Percentiles rank a stretch among this genome's conserved stretches.
phyloP scores from a whole-genome alignment of 2,113 vertebrate species.

The Calyptomena viridis region DNA sequence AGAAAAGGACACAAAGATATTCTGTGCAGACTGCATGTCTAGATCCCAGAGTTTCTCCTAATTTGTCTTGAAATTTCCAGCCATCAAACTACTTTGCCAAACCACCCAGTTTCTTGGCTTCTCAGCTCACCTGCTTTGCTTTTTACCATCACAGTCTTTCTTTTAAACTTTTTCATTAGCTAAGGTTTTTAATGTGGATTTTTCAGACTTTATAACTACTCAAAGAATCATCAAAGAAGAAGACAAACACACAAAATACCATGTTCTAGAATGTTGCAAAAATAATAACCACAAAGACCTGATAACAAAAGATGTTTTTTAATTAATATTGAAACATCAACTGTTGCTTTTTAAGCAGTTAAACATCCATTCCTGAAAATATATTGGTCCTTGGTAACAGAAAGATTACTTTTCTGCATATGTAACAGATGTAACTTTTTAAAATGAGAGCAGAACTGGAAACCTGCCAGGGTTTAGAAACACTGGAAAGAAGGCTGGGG shows the following conservation, averaged over 20 bases:
- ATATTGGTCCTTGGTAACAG: not conserved
- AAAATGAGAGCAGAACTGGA: not conserved
- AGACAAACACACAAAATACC: not conserved
- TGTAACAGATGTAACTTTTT: not conserved
- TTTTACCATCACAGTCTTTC: not conserved
- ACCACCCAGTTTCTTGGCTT: not conserved
- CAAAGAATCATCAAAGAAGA: not conserved
- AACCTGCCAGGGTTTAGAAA: not conserved
- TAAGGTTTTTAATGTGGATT: not conserved
- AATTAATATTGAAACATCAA: not conserved
- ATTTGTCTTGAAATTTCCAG: constrained; percentile 2
- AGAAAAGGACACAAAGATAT: constrained; percentile 6
- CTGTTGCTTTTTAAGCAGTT: not conserved
- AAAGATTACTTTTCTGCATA: not conserved
- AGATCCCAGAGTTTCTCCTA: not conserved
- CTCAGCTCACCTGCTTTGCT: not conserved
- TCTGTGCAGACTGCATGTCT: not conserved
- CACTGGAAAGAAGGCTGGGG: not conserved
- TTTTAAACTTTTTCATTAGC: not conserved
- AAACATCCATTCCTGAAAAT: not conserved
- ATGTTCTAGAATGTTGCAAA: not conserved
- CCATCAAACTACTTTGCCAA: not conserved
- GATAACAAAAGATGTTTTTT: not conserved
- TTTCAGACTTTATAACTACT: not conserved
- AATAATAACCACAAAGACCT: not conserved